These are phyloP conservation scores for Cyanocitta stelleri DNA, from an alignment of 2,113 vertebrate genomes.

Conservation along the genomic window DNA sequence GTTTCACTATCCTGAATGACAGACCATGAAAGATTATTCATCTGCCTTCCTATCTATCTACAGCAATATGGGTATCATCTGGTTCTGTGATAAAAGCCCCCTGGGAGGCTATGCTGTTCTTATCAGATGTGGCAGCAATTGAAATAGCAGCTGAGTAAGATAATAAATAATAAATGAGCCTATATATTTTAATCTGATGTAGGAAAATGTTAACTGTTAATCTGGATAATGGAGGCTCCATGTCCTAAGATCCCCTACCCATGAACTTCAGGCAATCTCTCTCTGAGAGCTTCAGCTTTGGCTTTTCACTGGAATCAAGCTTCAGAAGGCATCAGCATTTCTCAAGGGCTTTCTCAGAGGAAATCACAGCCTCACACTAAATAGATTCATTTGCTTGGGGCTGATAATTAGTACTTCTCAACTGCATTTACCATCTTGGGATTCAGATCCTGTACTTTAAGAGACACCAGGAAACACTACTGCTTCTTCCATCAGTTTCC, in stretches of 20 bases:
- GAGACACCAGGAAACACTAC: background rate
- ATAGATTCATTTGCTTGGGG: background rate
- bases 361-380: conserved; percentile 17
- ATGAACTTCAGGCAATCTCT: background rate
- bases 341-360: conserved; percentile 16
- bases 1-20: conserved; percentile 31
- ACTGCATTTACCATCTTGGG: background rate
- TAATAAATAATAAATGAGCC: conserved; percentile 66
- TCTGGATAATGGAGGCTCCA: conserved; percentile 25
- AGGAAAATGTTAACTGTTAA: conserved; percentile 61
- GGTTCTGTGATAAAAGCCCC: conserved; percentile 16
- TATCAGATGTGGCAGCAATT: conserved; percentile 55
- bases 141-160: conserved; percentile 62
- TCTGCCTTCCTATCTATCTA: conserved; percentile 31
- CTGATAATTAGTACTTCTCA: background rate
- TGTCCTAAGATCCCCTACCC: background rate
- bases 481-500: background rate
- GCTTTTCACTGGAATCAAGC: background rate
- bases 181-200: conserved; percentile 60
- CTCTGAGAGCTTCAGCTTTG: background rate
- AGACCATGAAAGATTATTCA: conserved; percentile 41
- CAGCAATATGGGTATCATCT: conserved; percentile 20
- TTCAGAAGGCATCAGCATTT: conserved; percentile 41
- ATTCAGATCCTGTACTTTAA: background rate
- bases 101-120: background rate